Conservation (phyloP, 2,888 invertebrate genomes). For the Drosophila niveifrons region DNA sequence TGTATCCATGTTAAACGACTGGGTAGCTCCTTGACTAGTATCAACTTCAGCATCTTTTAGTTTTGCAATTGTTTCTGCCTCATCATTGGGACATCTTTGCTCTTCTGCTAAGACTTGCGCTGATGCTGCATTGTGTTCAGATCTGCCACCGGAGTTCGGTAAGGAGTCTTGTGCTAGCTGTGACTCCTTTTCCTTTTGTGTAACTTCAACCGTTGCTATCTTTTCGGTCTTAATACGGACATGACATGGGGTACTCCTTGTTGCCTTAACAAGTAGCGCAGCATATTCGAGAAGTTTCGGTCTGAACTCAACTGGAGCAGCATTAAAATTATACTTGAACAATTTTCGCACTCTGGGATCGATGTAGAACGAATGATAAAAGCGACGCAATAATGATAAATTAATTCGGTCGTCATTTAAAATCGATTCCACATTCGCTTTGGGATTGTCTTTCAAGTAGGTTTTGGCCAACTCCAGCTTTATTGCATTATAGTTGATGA, state of each 20-base stretch:
- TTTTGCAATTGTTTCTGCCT: neutral
- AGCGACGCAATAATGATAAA: constrained; percentile 16
- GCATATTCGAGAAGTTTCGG: constrained; percentile 38
- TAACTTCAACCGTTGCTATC: neutral
- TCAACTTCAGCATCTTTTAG: too few relatives aligned
- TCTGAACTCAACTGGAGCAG: constrained; percentile 32
- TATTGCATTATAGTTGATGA: constrained; percentile 37
- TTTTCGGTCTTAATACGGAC: neutral
- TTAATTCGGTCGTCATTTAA: constrained; percentile 2
- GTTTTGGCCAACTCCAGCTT: constrained; percentile 7
- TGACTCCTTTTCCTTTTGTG: neutral
- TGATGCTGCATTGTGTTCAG: neutral
- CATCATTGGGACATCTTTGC: too few relatives aligned
- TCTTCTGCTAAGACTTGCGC: neutral
- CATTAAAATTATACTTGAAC: constrained; percentile 40
- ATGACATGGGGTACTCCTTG: too few relatives aligned
- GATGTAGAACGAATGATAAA: constrained; percentile 41
- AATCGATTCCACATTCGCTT: neutral
- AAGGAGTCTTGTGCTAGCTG: neutral
- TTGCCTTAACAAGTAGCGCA: neutral
- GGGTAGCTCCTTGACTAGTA: neutral
- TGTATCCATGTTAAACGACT: neutral
- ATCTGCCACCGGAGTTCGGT: neutral
- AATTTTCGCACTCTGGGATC: constrained; percentile 15
- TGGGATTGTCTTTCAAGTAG: neutral